phyloP scores from a whole-genome alignment of 2,888 invertebrate genomes.

The Cosmia trapezina region DNA sequence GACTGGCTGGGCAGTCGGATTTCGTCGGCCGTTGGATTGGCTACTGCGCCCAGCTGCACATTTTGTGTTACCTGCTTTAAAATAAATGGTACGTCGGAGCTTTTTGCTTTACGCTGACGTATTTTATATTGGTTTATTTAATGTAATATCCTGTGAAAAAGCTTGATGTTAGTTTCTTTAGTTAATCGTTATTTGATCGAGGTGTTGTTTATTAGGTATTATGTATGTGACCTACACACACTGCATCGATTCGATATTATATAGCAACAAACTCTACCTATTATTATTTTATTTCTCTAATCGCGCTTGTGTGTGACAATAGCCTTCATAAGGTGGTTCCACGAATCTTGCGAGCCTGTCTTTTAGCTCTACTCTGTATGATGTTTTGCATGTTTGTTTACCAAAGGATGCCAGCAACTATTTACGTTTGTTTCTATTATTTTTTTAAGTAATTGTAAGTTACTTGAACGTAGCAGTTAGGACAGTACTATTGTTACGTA shows the following conservation, averaged over 20 bases:
- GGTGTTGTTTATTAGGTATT: not conserved
- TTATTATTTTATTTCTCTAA: not conserved
- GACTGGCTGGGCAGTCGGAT: slow-evolving; percentile 49
- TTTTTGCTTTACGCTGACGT: slow-evolving; percentile 7
- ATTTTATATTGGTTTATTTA: slow-evolving; percentile 26
- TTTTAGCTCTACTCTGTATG: not conserved
- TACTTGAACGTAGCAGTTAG: not conserved
- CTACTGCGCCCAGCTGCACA: slow-evolving; percentile 29
- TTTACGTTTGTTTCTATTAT: not conserved
- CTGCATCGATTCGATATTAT: not conserved
- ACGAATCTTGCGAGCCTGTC: not conserved
- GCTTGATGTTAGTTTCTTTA: slow-evolving; percentile 1
- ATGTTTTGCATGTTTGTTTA: not conserved
- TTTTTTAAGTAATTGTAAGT: not conserved
- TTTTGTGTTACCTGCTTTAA: slow-evolving; percentile 9
- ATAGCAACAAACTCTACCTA: not conserved
- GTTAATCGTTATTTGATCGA: not conserved
- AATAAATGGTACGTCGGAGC: slow-evolving; percentile 35
- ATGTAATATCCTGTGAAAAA: slow-evolving; percentile 4
- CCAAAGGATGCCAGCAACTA: not conserved
- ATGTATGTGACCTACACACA: not conserved
- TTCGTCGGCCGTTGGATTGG: slow-evolving; percentile 38
- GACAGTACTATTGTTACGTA: not conserved
- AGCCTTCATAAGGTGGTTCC: not conserved
- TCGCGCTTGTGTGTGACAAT: not conserved